These are phyloP conservation scores for Delia radicum DNA, from an alignment of 1,140 invertebrate species.

Conservation along the genomic window DNA sequence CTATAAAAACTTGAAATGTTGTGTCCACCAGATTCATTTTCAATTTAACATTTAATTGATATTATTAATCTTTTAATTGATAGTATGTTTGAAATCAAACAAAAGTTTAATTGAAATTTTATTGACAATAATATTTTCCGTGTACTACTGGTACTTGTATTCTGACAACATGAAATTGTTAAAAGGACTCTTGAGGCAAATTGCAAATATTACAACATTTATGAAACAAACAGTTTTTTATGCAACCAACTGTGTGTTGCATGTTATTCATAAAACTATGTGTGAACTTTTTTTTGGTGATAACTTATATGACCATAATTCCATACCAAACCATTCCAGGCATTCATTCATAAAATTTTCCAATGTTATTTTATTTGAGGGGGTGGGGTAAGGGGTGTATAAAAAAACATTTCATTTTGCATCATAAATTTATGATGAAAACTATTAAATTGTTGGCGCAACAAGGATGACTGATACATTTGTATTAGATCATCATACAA, in stretches of 20 bases:
- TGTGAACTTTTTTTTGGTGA: neutral
- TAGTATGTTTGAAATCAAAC: too few species aligned
- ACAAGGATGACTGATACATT: neutral
- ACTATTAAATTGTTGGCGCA: neutral
- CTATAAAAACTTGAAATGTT: too few species aligned
- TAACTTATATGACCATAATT: neutral
- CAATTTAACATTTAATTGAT: too few species aligned
- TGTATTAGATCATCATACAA: neutral
- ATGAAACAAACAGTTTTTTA: neutral
- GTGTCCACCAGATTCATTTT: too few species aligned
- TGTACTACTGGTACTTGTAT: too few species aligned
- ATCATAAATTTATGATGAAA: neutral
- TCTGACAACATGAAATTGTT: neutral
- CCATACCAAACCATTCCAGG: neutral
- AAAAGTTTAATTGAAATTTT: too few species aligned
- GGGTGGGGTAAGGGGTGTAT: neutral
- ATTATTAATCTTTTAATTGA: too few species aligned
- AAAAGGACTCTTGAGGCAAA: slow-evolving; percentile 3
- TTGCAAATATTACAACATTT: neutral
- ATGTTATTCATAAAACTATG: too few species aligned
- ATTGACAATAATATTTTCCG: too few species aligned
- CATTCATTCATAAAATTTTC: neutral
- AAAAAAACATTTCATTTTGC: neutral
- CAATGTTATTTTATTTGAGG: neutral
- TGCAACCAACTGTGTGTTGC: neutral